phyloP scores from a whole-genome alignment of 2,888 invertebrate species.

The Drosophila parthenogenetica region DNA sequence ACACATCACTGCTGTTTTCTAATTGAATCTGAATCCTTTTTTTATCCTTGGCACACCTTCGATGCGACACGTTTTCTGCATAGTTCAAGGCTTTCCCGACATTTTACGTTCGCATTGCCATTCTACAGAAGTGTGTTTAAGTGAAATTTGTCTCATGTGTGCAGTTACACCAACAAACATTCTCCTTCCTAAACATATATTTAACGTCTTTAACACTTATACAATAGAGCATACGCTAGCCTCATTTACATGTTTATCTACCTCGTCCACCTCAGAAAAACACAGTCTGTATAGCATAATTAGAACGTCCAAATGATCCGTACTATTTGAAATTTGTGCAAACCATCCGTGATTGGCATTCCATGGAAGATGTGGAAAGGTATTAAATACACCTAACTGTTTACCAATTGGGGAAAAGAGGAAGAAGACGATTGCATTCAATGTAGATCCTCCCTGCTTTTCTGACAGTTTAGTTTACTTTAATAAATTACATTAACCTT shows the following conservation, averaged over 20 bases:
- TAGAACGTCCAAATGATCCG: slow-evolving; percentile 48
- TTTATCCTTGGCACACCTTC: slow-evolving; percentile 68
- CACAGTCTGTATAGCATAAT: slow-evolving; percentile 5
- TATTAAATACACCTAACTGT: too few relatives aligned
- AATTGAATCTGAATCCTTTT: slow-evolving; percentile 74
- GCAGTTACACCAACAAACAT: slow-evolving; percentile 42
- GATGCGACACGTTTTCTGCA: slow-evolving; percentile 16
- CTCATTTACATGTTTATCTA: slow-evolving; percentile 13
- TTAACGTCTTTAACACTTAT: slow-evolving; percentile 48
- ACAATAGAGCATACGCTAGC: slow-evolving; percentile 36
- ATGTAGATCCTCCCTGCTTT: too few relatives aligned
- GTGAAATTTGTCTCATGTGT: slow-evolving; percentile 74
- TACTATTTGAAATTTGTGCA: slow-evolving; percentile 49
- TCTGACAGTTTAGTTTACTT: too few relatives aligned
- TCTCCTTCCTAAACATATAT: slow-evolving; percentile 10
- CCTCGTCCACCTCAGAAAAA: slow-evolving; percentile 37
- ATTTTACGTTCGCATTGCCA: slow-evolving; percentile 15
- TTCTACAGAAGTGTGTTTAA: slow-evolving; percentile 53
- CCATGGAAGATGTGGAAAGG: too few relatives aligned
- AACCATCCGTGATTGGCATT: slow-evolving; percentile 57
- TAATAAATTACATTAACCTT: too few relatives aligned
- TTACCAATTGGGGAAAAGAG: too few relatives aligned
- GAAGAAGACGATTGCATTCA: too few relatives aligned
- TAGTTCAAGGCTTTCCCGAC: slow-evolving; percentile 54
- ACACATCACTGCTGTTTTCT: slow-evolving; percentile 20